A percentile compares a stretch with the other conserved stretches of the same genome.
Conservation (phyloP, 2,888 invertebrate genomes). For the Silvanus unidentatus region DNA sequence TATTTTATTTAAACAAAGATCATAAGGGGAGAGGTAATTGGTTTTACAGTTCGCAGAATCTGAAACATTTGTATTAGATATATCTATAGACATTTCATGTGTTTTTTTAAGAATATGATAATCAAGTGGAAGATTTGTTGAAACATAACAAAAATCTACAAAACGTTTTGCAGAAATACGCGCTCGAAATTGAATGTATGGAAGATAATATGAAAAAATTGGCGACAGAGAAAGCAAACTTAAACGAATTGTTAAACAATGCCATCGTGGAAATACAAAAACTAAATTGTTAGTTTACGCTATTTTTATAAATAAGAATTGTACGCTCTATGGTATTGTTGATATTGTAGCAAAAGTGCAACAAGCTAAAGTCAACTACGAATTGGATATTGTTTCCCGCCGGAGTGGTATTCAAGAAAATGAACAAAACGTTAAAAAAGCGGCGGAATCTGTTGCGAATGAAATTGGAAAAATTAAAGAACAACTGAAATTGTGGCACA, state of each 20-base stretch:
- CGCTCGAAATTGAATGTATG: conserved; percentile 29
- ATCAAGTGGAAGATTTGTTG: conserved; percentile 25
- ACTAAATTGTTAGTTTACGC: conserved; percentile 17
- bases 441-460: conserved; percentile 32
- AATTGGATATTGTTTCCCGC: conserved; percentile 32
- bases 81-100: background rate
- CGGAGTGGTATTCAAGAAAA: conserved; percentile 26
- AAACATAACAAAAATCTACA: conserved; percentile 36
- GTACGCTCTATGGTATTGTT: too few relatives aligned
- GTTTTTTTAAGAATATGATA: conserved; percentile 14
- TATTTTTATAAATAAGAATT: too few relatives aligned
- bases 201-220: conserved; percentile 21
- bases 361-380: conserved; percentile 30
- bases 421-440: conserved; percentile 26
- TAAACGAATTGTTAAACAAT: too few relatives aligned
- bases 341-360: conserved; percentile 25
- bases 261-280: conserved; percentile 20
- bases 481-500: conserved; percentile 24
- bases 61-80: background rate
- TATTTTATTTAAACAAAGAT: too few relatives aligned
- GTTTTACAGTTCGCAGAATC: conserved; percentile 16
- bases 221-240: background rate
- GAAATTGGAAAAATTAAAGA: conserved; percentile 31
- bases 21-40: conserved; percentile 29
- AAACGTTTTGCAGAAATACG: conserved; percentile 24